Evolutionary conservation across 2,113 vertebrate genomes (phyloP).

Genomic region (Coregonus clupeaformis): DNA sequence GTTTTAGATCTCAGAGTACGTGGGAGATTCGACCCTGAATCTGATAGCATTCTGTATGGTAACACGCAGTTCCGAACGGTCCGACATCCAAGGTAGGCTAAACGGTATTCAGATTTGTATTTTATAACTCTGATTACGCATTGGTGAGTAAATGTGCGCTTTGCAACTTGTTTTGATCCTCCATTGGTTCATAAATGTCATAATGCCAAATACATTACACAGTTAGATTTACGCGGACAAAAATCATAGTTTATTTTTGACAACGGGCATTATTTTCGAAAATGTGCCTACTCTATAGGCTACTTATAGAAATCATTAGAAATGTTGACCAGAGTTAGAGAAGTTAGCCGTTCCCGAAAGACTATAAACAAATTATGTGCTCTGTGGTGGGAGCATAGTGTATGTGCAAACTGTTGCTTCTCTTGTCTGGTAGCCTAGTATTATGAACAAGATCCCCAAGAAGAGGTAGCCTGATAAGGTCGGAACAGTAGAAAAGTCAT

Average conservation of each 20-base stretch:
- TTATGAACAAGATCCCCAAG: too few species aligned
- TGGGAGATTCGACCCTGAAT: background rate
- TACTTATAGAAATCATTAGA: too few species aligned
- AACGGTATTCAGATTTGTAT: background rate
- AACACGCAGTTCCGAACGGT: background rate
- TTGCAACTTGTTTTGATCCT: background rate
- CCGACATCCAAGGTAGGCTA: background rate
- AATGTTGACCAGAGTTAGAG: background rate
- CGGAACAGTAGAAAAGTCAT: too few species aligned
- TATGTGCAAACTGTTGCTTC: slow-evolving; percentile 71
- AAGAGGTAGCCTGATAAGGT: too few species aligned
- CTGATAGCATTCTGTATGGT: background rate
- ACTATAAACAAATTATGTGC: background rate
- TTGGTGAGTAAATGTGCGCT: background rate
- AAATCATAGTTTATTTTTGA: background rate
- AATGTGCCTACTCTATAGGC: too few species aligned
- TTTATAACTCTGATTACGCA: background rate
- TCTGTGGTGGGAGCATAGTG: slow-evolving; percentile 13
- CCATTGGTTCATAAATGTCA: background rate
- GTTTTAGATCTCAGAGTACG: background rate
- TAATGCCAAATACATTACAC: background rate
- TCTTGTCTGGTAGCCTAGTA: background rate
- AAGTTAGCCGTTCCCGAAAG: background rate
- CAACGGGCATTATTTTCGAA: background rate
- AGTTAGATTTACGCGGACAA: background rate